Base-by-base conservation (phyloP, 1,140 invertebrate genomes). In the Ooceraea biroi region DNA sequence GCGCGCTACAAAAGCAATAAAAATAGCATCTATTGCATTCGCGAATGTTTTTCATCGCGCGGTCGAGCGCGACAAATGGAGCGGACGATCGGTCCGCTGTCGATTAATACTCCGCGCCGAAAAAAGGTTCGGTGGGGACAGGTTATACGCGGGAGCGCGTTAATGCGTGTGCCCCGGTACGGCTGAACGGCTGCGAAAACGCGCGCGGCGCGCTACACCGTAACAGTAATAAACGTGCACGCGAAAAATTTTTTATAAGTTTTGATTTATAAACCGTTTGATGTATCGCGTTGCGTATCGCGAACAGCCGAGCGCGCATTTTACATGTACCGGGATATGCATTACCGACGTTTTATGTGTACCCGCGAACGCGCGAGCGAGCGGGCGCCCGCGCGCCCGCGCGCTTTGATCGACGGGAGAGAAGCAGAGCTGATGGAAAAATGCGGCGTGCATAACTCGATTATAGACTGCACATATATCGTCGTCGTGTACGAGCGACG, bases 231-330 rank as follows among this genome's bases (percentile, higher is more conserved):
- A 69, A 52, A 52, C 76, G 65, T 69, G 69, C 57, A 80, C 76
- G 76, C 76, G 36, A 46, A 87, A 84, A 84, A 69, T 86, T 82
- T 87, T 87, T 87, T 86, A 87, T 87, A 83, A 87, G 85, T 87
- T 87, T 87, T 87, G 85, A 87, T 87, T 87, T 86, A 87, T 86
- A 87, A 86, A 87, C 85, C 72, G 80, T 87, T 77, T 61, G 58
- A 82, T 55, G 60, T 87, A 86, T 84, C 86, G 73, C 85, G 83
- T 76, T 88, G 82, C 55, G 36, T 36, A 36, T 36, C 36, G 65
- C 78, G 87, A 85, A 87, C 69, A 7, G 36, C 36, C 36, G 60
- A 77, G 60, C 44, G 78, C 36, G 83, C 86, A 88, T 88, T 88
- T 88, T 88, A 88, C 88, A 88, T 66, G 87, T 60, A 85, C 63